Evolutionary conservation across 2,797 vertebrate genomes (phyloP).

Genomic region (Acanthopagrus latus): DNA sequence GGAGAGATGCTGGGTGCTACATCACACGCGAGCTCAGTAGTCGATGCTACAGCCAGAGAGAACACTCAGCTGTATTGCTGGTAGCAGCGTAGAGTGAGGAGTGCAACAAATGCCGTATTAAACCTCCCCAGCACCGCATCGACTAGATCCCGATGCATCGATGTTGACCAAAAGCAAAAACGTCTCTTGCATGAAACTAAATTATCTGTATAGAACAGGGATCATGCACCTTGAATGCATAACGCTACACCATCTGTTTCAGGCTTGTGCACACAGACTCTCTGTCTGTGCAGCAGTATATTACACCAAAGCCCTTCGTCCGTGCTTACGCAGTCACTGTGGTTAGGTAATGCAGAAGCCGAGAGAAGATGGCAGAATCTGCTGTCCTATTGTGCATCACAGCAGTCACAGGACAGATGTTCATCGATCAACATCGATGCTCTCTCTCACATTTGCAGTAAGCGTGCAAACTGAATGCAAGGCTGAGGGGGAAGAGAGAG

Average conservation of each 20-base stretch:
- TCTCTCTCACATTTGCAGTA: conserved; percentile 38
- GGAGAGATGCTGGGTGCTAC: conserved; percentile 72
- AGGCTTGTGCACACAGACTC: conserved; percentile 59
- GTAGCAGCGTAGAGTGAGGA: conserved; percentile 46
- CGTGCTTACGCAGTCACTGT: conserved; percentile 61
- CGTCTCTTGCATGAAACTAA: conserved; percentile 42
- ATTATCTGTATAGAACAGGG: conserved; percentile 44
- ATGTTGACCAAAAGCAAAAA: conserved; percentile 44
- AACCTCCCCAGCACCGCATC: conserved; percentile 42
- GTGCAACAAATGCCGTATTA: conserved; percentile 47
- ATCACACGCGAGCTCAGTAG: conserved; percentile 72
- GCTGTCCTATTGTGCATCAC: conserved; percentile 40
- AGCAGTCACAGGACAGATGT: conserved; percentile 51
- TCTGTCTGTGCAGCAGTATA: conserved; percentile 62
- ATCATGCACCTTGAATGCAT: conserved; percentile 80
- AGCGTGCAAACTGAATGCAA: conserved; percentile 39
- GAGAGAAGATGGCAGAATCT: conserved; percentile 59
- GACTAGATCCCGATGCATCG: conserved; percentile 37
- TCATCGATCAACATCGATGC: conserved; percentile 43
- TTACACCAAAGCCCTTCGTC: conserved; percentile 62
- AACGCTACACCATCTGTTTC: conserved; percentile 70
- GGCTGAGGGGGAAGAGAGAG: conserved; percentile 66
- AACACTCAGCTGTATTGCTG: conserved; percentile 69
- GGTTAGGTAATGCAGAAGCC: conserved; percentile 76
- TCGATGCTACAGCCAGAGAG: conserved; percentile 65